Conservation (phyloP, 2,113 vertebrate species). For the Zapus hudsonius region DNA sequence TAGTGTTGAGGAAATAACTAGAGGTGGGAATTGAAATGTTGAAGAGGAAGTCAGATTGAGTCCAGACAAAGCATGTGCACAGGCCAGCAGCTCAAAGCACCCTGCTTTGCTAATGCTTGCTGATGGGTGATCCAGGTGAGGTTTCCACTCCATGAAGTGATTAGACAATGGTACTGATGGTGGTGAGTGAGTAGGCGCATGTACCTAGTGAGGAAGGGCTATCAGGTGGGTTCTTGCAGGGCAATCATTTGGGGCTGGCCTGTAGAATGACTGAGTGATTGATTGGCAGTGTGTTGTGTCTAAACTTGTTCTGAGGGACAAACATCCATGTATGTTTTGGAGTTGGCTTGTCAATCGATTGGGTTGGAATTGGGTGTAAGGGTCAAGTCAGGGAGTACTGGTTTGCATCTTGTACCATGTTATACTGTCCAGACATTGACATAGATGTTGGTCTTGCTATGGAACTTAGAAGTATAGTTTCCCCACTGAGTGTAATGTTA, state of each 20-base stretch:
- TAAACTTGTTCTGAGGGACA: background rate
- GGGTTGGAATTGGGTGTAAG: background rate
- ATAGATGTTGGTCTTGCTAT: background rate
- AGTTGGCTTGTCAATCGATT: background rate
- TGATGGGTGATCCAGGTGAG: background rate
- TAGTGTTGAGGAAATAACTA: background rate
- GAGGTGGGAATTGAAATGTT: background rate
- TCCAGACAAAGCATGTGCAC: background rate
- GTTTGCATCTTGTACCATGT: too few species aligned
- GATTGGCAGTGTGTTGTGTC: background rate
- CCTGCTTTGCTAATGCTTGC: background rate
- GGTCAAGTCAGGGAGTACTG: background rate
- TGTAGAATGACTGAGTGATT: background rate
- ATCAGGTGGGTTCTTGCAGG: background rate
- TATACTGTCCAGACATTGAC: background rate
- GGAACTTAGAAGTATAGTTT: background rate
- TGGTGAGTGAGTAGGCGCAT: background rate
- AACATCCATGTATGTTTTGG: background rate
- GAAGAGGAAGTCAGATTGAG: background rate
- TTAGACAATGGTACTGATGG: background rate
- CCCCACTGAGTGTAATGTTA: too few species aligned
- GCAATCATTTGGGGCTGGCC: rapidly evolving
- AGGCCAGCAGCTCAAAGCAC: background rate
- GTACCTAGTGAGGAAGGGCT: background rate
- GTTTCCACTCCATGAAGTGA: background rate